Percentiles rank a stretch among this genome's conserved stretches.
phyloP scores from a whole-genome alignment of 2,113 vertebrate genomes.

The Tringa solitaria region DNA sequence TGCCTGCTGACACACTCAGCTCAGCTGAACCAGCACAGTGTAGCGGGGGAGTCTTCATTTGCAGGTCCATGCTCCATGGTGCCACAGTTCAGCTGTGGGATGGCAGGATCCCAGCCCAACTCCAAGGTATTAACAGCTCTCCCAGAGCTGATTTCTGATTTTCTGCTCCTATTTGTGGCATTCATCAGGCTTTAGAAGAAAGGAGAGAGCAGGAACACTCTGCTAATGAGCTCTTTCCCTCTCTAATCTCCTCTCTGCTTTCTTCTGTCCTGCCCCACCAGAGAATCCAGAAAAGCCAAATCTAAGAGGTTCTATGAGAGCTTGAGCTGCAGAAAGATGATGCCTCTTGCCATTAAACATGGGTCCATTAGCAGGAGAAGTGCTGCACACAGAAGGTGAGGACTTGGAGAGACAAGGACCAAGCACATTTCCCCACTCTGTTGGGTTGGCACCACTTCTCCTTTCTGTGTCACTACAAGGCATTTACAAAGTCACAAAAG shows the following conservation, averaged over 20 bases:
- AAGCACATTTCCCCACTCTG: background rate
- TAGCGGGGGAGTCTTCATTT: background rate
- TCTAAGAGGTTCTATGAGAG: background rate
- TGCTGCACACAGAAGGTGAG: background rate
- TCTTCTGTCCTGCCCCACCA: background rate
- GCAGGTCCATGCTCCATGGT: background rate
- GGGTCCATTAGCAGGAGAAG: background rate
- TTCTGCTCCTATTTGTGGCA: background rate
- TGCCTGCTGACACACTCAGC: background rate
- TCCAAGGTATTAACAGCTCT: background rate
- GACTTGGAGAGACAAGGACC: background rate
- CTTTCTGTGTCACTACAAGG: background rate
- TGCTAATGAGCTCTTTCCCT: conserved; percentile 2
- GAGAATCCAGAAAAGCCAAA: background rate
- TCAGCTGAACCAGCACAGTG: background rate
- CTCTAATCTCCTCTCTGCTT: background rate
- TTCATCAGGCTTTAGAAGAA: background rate
- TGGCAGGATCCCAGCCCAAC: background rate
- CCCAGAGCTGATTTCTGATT: background rate
- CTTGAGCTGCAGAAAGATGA: background rate
- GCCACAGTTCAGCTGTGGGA: background rate
- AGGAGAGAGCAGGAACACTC: background rate
- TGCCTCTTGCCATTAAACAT: background rate
- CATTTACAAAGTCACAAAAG: background rate
- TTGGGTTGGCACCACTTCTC: background rate